Base-by-base conservation (phyloP, 2,888 invertebrate species). In the Micropterix aruncella region DNA sequence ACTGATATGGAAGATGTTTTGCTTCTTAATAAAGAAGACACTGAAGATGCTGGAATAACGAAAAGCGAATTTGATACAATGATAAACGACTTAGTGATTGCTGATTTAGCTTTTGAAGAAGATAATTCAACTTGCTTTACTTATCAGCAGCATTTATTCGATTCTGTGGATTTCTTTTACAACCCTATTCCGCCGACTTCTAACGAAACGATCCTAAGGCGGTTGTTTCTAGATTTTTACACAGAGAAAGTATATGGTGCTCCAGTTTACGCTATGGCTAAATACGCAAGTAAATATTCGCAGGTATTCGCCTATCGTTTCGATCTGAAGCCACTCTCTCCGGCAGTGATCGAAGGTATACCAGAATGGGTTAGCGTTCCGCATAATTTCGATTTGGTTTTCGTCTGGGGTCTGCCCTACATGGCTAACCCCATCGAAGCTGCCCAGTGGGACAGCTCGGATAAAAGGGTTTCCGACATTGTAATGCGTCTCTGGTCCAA, bases 1-100 rank as follows among this genome's bases (percentile, higher is more conserved):
- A 87, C 88, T 0, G 80, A 83, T 52, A 88, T 87, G 80, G 89
- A 89, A 62, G 83, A 85, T 52, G 82, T 80, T 4, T 59, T 87
- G 1, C 69, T 78, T n/a, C 59, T 75, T 17, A 67, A 76, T 38
- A 75, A 75, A 41, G 67, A 71, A 19, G 71, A 73, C 37, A 69
- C 73, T 40, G 70, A 74, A 41, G 74, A 79, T 36, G 73, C 77
- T 2, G 78, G 75, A 9, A 67, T 84, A 19, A 74, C 74, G 49
- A 65, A 68, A 48, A 63, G 62, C 37, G 75, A 75, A 51, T 81
- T 80, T 50, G 76, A 79, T 48, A 61, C 66, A 15, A 70, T 81
- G 61, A 70, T 84, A 27, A 70, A 69, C 46, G 83, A 85, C 53
- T 66, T 79, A 5, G 66, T 80, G 2, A 60, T 72, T 5, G 66